phyloP scores from a whole-genome alignment of 2,797 vertebrate genomes.

The Gymnopithys bicolor region DNA sequence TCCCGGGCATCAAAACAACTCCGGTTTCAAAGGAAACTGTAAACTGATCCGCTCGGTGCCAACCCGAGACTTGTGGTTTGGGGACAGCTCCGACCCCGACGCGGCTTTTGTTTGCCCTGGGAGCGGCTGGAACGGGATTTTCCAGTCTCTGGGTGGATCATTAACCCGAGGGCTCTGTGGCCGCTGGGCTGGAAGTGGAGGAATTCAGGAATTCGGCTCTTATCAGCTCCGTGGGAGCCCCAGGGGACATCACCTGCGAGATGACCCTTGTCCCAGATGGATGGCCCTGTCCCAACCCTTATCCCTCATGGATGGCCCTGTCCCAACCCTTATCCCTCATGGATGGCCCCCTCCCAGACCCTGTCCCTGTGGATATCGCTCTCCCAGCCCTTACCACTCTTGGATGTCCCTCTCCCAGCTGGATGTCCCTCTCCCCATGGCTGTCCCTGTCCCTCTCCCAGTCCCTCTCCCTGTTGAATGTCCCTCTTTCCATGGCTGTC shows the following conservation, averaged over 20 bases:
- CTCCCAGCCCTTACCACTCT: too few relatives aligned
- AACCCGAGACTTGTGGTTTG: neutral
- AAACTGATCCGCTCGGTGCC: too few relatives aligned
- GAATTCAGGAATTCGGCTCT: neutral
- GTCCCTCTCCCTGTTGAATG: too few relatives aligned
- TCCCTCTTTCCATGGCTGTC: too few relatives aligned
- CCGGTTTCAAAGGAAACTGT: too few relatives aligned
- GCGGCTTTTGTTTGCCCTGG: neutral
- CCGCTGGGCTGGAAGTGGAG: neutral
- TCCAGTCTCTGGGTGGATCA: neutral
- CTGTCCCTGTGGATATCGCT: too few relatives aligned
- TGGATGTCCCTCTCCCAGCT: neutral
- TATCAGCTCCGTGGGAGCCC: neutral
- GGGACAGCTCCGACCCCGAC: neutral
- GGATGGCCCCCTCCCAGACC: too few relatives aligned
- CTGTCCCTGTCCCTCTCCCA: too few relatives aligned
- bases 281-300: neutral
- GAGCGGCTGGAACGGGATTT: neutral
- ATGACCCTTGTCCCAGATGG: neutral
- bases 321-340: too few relatives aligned
- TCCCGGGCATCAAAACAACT: too few relatives aligned
- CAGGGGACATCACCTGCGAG: rapidly evolving
- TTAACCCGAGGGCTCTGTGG: neutral
- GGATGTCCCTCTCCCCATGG: too few relatives aligned
- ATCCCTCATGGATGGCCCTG: too few relatives aligned